Base-by-base conservation (phyloP, 2,888 invertebrate genomes). In the Pterostichus niger region DNA sequence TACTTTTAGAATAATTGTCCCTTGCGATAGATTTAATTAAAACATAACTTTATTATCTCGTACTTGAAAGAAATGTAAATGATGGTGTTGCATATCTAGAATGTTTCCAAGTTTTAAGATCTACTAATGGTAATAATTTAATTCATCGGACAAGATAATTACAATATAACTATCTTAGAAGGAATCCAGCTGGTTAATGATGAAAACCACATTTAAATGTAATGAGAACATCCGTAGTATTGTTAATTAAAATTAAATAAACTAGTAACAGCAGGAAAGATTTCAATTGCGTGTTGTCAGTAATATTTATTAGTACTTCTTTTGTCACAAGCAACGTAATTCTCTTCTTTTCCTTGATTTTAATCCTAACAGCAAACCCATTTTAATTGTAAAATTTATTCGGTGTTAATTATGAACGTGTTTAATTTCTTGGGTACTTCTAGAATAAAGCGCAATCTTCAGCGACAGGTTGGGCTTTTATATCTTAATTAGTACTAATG, bases 41-140 rank as follows among this genome's bases (percentile, higher is more conserved):
- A 59, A 24, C 59, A 24, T 59, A 59, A 59, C 17, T 59, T 59
- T 10, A 59, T 59, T 59, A 59, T 24, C 11, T 59, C 24, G 24
- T 59, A 59, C 15, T 59, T 4, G 54, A 59, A 40, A 31, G 31
- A 17, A 10, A 24, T 59, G 52, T n/a, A 59, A 59, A 59, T 59
- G 9, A 59, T 59, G 3, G 3, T 9, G 6, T 40, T 40, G 0
- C 40, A 40, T 40, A 40, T 17, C 1, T 54, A 15, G 15, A 54
- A 54, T 59, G 17, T 24, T 24, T 59, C 0, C 31, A 59, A 40
- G 59, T 10, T 13, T 6, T 15, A 13, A 40, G 59, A 24, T 13
- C 15, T 15, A 13, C 2, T 15, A 54, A 54, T 54, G 9, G 59
- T 59, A 59, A 59, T 59, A 59, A 59, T 59, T 59, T 59, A 24